A percentile compares a stretch with the other conserved stretches of the same genome.
Conservation (phyloP, 2,888 invertebrate species). For the Linnaemya vulpina region DNA sequence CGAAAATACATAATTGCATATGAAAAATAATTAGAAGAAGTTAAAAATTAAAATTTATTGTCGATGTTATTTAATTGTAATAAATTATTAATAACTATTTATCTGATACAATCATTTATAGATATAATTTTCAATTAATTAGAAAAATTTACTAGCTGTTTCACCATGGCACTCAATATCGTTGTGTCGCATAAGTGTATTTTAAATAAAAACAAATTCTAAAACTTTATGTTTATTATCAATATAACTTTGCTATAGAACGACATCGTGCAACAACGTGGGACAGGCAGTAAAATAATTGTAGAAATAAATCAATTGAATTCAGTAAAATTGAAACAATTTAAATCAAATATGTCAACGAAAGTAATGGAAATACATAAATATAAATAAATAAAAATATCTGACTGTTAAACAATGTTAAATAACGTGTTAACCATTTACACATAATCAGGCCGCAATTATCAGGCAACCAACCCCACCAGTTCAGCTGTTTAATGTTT, state of each 20-base stretch:
- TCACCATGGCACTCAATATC: too few species aligned
- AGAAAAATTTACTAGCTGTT: constrained; percentile 47
- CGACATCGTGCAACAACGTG: too few species aligned
- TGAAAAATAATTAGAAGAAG: constrained; percentile 19
- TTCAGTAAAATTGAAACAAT: constrained; percentile 14
- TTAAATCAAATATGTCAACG: constrained; percentile 52
- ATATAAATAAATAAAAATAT: constrained; percentile 53
- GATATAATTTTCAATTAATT: constrained; percentile 41
- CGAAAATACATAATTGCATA: not conserved
- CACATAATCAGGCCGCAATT: too few species aligned
- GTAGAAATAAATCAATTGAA: constrained; percentile 41
- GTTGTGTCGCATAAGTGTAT: too few species aligned
- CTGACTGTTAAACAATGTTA: constrained; percentile 64
- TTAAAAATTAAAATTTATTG: constrained; percentile 22
- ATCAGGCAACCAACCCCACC: too few species aligned
- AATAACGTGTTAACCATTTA: not conserved
- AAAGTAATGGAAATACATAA: constrained; percentile 45
- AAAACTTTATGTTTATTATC: not conserved
- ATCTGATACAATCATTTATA: constrained; percentile 52
- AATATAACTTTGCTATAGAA: not conserved
- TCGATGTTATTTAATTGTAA: constrained; percentile 70
- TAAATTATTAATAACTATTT: constrained; percentile 50
- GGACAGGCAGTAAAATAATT: constrained; percentile 32
- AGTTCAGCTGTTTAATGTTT: too few species aligned
- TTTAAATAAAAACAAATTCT: too few species aligned